Evolutionary conservation across 2,888 invertebrate genomes (phyloP), one percentile per base, ranked within the genome.

Genomic region (Tortricodes alternella): DNA sequence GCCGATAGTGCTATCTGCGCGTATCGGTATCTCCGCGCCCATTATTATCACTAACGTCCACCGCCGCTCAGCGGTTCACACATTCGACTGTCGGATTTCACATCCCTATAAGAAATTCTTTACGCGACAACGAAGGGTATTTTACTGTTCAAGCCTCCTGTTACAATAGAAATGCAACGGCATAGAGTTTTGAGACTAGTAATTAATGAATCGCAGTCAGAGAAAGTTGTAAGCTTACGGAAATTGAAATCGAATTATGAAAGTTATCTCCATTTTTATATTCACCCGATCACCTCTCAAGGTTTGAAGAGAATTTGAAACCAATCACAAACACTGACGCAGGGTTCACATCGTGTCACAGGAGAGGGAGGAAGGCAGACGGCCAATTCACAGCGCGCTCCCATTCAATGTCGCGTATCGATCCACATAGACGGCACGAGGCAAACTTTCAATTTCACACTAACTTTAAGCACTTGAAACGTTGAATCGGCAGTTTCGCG

Each of bases 371-470:
- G 60, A 32, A 49, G 52, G 49, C 34, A 43, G 39, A 44, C 41
- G 53, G 60, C 61, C 59, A 58, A 57, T 65, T 71, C 78, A 76
- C 78, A 70, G 73, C 62, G 70, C 71, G 72, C 67, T 66, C 80
- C 65, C 85, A 85, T 86, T 86, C 83, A 85, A 70, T 64, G 76
- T 70, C 67, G 65, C 62, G 71, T 80, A 88, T 86, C 82, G 87
- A 88, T 82, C 84, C 80, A 73, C 74, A 66, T 78, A 71, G 71
- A 73, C 72, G 78, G 68, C 75, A 69, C 74, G 73, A 69, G 76
- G 70, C 74, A 74, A 85, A 89, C 88, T 88, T 86, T 87, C 81
- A 66, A 69, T 87, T 87, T 86, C 87, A 89, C 89, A 81, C 71
- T 59, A 67, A 68, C 64, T 53, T 61, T 60, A 59, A 59, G 63